Conservation (phyloP, 1,140 invertebrate genomes). For the Goniozus legneri region DNA sequence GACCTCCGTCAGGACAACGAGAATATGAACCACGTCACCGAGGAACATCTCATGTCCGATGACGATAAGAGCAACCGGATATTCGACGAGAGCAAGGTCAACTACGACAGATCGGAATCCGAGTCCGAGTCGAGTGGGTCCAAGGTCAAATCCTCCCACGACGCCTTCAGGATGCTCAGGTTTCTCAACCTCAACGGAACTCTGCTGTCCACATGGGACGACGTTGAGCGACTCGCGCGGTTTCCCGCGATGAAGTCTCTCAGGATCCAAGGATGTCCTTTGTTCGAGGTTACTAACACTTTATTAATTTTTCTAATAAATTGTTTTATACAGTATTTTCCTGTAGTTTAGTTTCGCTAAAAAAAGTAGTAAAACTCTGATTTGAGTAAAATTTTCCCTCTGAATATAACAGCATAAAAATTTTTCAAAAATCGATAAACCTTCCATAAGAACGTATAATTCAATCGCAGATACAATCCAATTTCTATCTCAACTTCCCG, state of each 20-base stretch:
- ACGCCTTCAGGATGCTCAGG: slow-evolving; percentile 65
- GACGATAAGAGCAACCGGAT: slow-evolving; percentile 28
- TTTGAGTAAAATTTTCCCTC: no score
- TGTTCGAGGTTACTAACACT: slow-evolving; percentile 42
- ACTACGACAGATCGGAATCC: slow-evolving; percentile 51
- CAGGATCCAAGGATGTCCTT: slow-evolving; percentile 66
- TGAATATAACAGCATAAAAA: no score
- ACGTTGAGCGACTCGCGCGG: slow-evolving; percentile 77
- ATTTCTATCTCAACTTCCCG: no score
- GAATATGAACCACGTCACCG: slow-evolving; percentile 32
- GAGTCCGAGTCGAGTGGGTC: slow-evolving; percentile 47
- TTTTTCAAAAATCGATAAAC: no score
- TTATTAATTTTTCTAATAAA: no score
- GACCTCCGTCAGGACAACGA: slow-evolving; percentile 24
- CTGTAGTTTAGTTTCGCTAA: no score
- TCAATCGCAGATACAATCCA: no score
- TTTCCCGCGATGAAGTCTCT: slow-evolving; percentile 81
- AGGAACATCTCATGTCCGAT: slow-evolving; percentile 17
- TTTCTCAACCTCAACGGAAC: slow-evolving; percentile 84
- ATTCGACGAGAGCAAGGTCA: slow-evolving; percentile 33
- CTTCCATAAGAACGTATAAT: no score
- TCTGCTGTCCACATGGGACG: slow-evolving; percentile 77
- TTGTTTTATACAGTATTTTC: no score
- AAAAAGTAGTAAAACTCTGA: no score
- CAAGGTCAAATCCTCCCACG: slow-evolving; percentile 53